A percentile compares a stretch with the other conserved stretches of the same genome.
Evolutionary conservation across 1,140 invertebrate species (phyloP).

Genomic region (Neodiprion fabricii): DNA sequence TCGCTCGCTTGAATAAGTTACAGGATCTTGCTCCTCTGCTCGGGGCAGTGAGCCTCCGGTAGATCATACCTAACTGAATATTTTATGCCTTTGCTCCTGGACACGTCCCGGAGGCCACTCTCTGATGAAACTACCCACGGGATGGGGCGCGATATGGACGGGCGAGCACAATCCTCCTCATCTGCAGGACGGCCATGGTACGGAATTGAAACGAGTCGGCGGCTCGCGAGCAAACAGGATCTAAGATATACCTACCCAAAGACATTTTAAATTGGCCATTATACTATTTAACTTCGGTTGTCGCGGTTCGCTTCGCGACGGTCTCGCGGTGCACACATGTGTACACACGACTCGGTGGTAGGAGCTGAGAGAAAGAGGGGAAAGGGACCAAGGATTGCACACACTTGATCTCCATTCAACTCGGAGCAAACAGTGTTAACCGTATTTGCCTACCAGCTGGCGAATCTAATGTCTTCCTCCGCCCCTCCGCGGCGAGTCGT

Average conservation of each 20-base stretch:
- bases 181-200: neutral
- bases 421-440: conserved; percentile 54
- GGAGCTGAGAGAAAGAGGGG: too few species aligned
- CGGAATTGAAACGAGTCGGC: neutral
- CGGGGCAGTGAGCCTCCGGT: neutral
- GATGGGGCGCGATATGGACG: neutral
- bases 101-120: conserved; percentile 6
- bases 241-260: conserved; percentile 51
- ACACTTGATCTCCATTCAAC: conserved; percentile 48
- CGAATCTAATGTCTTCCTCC: conserved; percentile 46
- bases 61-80: neutral
- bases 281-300: conserved; percentile 62
- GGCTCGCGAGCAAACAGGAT: conserved; percentile 45
- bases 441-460: conserved; percentile 52
- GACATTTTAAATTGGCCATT: conserved; percentile 63
- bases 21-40: too few species aligned
- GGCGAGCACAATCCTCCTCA: neutral
- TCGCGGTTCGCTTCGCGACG: conserved; percentile 12
- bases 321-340: neutral
- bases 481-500: conserved; percentile 22
- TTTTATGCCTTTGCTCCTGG: neutral
- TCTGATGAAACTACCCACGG: conserved; percentile 7
- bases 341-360: too few species aligned
- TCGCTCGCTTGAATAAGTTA: too few species aligned
- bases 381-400: conserved; percentile 32